These are phyloP conservation scores for Meiosimyza platycephala DNA, from an alignment of 2,888 invertebrate species.

Conservation along the genomic window DNA sequence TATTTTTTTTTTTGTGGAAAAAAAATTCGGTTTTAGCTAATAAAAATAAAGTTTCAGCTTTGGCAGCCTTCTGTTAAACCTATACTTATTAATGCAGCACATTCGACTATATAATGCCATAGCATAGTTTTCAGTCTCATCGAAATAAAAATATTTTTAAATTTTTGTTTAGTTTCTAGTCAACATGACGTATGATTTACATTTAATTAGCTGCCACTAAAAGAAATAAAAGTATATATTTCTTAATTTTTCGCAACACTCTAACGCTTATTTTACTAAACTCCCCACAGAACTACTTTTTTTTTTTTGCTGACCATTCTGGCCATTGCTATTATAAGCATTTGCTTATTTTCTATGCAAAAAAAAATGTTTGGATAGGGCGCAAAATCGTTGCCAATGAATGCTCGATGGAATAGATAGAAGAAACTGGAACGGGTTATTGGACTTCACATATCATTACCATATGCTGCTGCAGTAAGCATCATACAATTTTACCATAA, in stretches of 20 bases:
- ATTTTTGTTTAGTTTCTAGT: too few relatives aligned
- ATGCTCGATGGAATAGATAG: not conserved
- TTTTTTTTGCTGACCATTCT: not conserved
- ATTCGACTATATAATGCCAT: too few relatives aligned
- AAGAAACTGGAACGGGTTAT: conserved; percentile 3
- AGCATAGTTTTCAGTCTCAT: too few relatives aligned
- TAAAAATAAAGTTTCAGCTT: conserved; percentile 1
- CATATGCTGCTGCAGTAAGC: conserved; percentile 34
- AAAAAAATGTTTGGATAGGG: not conserved
- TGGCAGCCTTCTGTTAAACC: too few relatives aligned
- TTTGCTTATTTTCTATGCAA: conserved; percentile 21
- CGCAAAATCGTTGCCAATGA: too few relatives aligned
- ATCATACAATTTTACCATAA: conserved; percentile 23
- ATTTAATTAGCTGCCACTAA: too few relatives aligned
- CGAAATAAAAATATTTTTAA: too few relatives aligned
- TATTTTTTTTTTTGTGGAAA: too few relatives aligned
- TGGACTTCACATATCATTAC: conserved; percentile 29
- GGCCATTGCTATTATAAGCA: conserved; percentile 19
- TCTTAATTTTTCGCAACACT: not conserved
- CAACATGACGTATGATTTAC: too few relatives aligned
- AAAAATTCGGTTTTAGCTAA: too few relatives aligned
- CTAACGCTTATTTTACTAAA: not conserved
- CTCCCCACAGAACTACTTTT: not conserved
- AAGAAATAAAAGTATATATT: not conserved
- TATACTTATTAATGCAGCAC: too few relatives aligned